Evolutionary conservation across 35 echinoderm and acorn worm genomes (phyloP).

Genomic region (Apostichopus californicus): DNA sequence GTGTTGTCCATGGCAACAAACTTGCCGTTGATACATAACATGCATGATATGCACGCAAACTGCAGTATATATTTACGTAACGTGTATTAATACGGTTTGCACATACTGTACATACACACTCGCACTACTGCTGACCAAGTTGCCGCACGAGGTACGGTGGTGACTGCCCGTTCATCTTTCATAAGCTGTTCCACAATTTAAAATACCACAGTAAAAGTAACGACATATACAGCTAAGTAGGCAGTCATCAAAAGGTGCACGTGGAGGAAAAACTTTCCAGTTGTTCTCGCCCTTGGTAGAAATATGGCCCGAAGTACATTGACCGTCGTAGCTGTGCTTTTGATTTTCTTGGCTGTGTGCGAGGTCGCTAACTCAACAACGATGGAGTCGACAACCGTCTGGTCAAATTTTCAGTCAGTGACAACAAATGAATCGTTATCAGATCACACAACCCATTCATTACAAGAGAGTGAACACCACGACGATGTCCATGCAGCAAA

Average conservation of each 20-base stretch:
- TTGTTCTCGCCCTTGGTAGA: too few species aligned
- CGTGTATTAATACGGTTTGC: neutral
- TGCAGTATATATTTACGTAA: too few species aligned
- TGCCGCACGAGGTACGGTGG: neutral
- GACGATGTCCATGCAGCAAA: neutral
- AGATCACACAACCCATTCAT: neutral
- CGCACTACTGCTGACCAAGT: neutral
- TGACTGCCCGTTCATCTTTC: neutral
- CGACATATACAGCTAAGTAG: neutral
- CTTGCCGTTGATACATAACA: neutral
- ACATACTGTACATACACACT: neutral
- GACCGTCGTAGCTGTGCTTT: neutral
- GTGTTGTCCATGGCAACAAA: neutral
- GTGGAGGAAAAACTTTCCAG: too few species aligned
- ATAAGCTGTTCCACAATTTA: neutral
- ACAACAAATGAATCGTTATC: neutral
- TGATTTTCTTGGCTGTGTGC: neutral
- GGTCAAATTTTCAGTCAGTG: neutral
- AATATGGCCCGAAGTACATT: too few species aligned
- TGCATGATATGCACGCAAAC: too few species aligned
- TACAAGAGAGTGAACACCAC: neutral
- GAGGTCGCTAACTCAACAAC: neutral
- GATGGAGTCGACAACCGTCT: neutral
- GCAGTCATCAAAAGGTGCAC: neutral
- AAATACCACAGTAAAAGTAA: neutral